phyloP scores from a whole-genome alignment of 2,888 invertebrate species.

The Argyresthia albistria region DNA sequence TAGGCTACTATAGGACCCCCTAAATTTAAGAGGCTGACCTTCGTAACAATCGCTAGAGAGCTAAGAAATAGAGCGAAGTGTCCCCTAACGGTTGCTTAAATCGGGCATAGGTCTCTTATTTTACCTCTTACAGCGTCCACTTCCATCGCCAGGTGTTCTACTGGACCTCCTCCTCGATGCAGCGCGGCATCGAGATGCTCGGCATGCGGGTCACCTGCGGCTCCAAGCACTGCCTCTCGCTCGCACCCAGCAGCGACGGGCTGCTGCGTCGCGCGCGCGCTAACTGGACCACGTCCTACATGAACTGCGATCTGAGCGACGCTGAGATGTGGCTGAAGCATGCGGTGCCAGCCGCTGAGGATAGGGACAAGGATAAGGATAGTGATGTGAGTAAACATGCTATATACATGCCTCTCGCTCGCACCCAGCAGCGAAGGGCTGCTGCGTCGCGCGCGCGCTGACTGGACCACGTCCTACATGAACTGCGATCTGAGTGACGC shows the following conservation, averaged over 20 bases:
- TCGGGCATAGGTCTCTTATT: no score
- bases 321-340: conserved; percentile 94
- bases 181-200: conserved; percentile 90
- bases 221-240: conserved; percentile 81
- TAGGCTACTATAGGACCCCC: no score
- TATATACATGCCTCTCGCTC: conserved; percentile 79
- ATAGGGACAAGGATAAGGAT: conserved; percentile 27
- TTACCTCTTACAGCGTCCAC: no score
- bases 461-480: conserved; percentile 94
- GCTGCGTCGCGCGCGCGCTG: conserved; percentile 86
- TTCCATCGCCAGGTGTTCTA: conserved; percentile 77
- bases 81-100: no score
- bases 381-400: conserved; percentile 22
- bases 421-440: conserved; percentile 85
- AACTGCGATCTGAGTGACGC: conserved; percentile 94
- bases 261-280: conserved; percentile 88
- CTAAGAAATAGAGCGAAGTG: no score
- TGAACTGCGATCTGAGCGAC: conserved; percentile 94
- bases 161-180: conserved; percentile 98
- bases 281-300: conserved; percentile 92
- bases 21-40: no score
- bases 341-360: conserved; percentile 61
- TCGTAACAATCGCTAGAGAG: no score
- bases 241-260: conserved; percentile 84
- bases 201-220: conserved; percentile 87